phyloP scores from a whole-genome alignment of 2,797 vertebrate species.

The Premnoplex brunnescens region DNA sequence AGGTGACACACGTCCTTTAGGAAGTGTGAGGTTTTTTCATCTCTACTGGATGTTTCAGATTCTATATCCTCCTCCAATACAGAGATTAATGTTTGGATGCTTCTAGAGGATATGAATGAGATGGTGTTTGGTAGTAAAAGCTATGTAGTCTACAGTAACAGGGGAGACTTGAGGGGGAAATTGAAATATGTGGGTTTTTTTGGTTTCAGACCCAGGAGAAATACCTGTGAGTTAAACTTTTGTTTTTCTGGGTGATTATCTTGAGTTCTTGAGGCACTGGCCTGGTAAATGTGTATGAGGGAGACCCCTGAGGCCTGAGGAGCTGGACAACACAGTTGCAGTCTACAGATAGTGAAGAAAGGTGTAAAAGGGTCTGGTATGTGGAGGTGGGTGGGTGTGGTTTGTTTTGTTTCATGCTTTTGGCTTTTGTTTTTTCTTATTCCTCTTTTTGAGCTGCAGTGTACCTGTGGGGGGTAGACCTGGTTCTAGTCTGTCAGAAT shows the following conservation, averaged over 20 bases:
- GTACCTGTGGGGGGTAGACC: not conserved
- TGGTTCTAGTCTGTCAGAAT: not conserved
- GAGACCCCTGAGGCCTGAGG: accelerated
- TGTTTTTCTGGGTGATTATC: not conserved
- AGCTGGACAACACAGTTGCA: not conserved
- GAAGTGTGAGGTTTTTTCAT: not conserved
- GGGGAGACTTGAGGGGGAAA: not conserved
- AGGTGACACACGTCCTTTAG: not conserved
- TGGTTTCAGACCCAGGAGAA: not conserved
- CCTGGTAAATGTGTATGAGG: not conserved
- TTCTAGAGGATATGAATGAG: not conserved
- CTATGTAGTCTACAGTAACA: not conserved
- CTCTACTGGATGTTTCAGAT: not conserved
- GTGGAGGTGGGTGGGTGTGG: accelerated
- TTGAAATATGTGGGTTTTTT: not conserved
- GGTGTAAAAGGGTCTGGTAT: not conserved
- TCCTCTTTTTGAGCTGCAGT: not conserved
- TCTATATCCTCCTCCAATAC: not conserved
- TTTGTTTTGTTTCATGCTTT: not conserved
- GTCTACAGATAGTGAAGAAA: not conserved
- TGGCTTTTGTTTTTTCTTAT: accelerated
- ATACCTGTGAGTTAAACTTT: not conserved
- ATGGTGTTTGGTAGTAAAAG: not conserved
- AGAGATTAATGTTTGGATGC: not conserved
- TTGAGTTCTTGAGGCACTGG: not conserved